Percentiles rank a stretch among this genome's conserved stretches.
phyloP scores from a whole-genome alignment of 2,113 vertebrate species.

The Tupaia tana region DNA sequence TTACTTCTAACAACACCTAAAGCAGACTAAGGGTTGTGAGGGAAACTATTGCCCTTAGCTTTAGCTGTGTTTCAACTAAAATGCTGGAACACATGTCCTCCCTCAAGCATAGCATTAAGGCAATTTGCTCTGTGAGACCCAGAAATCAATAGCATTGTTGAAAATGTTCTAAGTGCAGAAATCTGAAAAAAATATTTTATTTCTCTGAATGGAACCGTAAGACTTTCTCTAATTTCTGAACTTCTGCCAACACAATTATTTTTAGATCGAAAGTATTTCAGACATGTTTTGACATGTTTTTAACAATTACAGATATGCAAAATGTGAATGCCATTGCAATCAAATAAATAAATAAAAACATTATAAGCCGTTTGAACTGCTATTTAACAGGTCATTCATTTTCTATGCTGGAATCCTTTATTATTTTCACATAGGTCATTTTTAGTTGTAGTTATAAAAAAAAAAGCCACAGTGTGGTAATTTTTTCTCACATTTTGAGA shows the following conservation, averaged over 20 bases:
- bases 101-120: neutral
- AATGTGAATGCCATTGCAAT: neutral
- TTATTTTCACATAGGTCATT: neutral
- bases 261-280: neutral
- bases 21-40: neutral
- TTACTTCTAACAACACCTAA: neutral
- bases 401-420: neutral
- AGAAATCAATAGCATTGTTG: neutral
- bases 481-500: neutral
- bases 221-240: neutral
- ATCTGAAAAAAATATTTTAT: neutral
- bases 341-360: conserved; percentile 16
- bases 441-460: neutral
- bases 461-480: neutral
- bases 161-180: neutral
- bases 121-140: neutral
- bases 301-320: neutral
- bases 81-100: neutral
- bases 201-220: neutral
- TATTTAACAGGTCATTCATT: neutral
- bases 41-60: neutral
- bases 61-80: neutral
- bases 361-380: neutral
- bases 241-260: neutral
- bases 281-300: neutral